Conservation (phyloP, 2,797 vertebrate genomes). For the Hafferia zeledoni region DNA sequence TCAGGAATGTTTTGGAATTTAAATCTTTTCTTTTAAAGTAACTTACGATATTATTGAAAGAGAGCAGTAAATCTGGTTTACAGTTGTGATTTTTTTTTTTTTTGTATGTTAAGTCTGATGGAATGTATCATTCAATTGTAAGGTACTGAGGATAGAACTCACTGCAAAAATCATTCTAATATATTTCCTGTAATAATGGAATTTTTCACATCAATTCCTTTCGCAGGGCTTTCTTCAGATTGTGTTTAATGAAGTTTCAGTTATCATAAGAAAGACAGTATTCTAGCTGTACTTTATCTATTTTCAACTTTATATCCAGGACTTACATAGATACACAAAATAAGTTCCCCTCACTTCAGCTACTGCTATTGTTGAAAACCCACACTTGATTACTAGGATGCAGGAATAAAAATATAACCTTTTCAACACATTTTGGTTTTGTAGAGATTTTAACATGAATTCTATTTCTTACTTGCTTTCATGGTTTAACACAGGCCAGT, state of each 20-base stretch:
- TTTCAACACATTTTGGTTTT: background rate
- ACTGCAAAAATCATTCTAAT: background rate
- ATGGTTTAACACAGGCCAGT: background rate
- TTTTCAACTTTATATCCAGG: background rate
- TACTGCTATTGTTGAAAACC: background rate
- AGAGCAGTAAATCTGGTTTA: background rate
- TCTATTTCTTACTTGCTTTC: background rate
- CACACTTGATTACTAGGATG: background rate
- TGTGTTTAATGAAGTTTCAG: background rate
- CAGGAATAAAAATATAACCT: background rate
- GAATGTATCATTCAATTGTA: background rate
- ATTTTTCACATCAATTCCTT: background rate
- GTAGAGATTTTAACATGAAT: background rate
- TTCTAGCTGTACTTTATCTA: background rate
- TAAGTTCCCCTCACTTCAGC: background rate
- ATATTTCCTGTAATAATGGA: background rate
- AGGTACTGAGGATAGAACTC: background rate
- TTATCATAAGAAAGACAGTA: accelerated
- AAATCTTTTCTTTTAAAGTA: background rate
- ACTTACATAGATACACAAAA: background rate
- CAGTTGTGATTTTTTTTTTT: background rate
- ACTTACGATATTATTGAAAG: background rate
- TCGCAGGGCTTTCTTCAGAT: background rate
- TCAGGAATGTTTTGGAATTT: background rate
- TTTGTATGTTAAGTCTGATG: background rate